Conservation (phyloP, 1,140 invertebrate species). For the Thrips palmi region DNA sequence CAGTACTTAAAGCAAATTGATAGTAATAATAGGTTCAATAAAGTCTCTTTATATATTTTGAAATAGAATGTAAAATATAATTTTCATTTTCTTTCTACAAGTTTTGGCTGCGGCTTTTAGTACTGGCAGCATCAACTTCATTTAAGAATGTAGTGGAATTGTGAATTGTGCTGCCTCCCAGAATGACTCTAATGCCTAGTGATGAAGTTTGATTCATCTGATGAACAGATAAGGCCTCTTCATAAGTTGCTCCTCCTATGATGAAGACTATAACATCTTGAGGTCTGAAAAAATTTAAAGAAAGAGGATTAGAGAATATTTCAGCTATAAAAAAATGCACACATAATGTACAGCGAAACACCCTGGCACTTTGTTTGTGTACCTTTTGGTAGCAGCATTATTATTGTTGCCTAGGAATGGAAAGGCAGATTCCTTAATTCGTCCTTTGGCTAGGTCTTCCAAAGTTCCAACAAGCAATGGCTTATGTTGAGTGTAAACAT, state of each 20-base stretch:
- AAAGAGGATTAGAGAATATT: conserved; percentile 10
- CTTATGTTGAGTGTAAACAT: conserved; percentile 91
- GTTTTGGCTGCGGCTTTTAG: no score
- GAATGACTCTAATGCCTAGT: conserved; percentile 55
- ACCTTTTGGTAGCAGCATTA: conserved; percentile 13
- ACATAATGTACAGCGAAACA: not conserved
- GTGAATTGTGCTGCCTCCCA: conserved; percentile 82
- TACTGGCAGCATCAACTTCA: conserved; percentile 41
- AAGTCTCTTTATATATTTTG: no score
- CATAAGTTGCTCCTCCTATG: conserved; percentile 92
- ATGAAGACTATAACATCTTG: conserved; percentile 90
- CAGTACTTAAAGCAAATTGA: no score
- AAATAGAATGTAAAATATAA: no score
- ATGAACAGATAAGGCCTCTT: conserved; percentile 79
- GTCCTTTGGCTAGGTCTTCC: conserved; percentile 77
- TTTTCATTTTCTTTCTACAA: no score
- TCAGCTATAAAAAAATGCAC: conserved; percentile 10
- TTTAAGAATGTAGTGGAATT: conserved; percentile 67
- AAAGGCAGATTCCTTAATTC: conserved; percentile 61
- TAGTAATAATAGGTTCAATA: no score
- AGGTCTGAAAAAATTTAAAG: conserved; percentile 54
- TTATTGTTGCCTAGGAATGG: conserved; percentile 50
- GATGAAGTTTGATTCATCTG: conserved; percentile 53
- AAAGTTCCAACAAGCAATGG: conserved; percentile 69
- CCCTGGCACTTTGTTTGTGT: conserved; percentile 4